A percentile compares a stretch with the other conserved stretches of the same genome.
Conservation (phyloP, 2,888 invertebrate genomes). For the Pantelozetes paolii region DNA sequence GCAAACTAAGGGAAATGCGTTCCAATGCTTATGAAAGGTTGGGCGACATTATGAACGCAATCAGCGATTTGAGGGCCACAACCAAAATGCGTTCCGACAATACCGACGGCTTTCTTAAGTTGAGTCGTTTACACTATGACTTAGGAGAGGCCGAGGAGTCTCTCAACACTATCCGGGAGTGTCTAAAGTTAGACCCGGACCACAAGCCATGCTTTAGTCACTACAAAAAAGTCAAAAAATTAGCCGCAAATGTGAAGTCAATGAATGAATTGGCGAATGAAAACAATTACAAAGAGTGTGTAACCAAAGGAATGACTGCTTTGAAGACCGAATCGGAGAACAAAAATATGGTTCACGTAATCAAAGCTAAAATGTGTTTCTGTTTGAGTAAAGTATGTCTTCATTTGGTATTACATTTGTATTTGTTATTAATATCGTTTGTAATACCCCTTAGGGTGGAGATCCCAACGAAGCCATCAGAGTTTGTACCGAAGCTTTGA, state of each 20-base stretch:
- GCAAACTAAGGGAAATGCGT: constrained; percentile 72
- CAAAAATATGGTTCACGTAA: constrained; percentile 63
- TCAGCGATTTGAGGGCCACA: constrained; percentile 81
- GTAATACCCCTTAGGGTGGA: constrained; percentile 59
- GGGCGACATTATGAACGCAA: constrained; percentile 77
- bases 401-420: too few relatives aligned
- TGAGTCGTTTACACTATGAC: constrained; percentile 79
- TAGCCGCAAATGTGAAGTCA: constrained; percentile 68
- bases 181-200: constrained; percentile 93
- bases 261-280: constrained; percentile 57
- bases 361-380: constrained; percentile 71
- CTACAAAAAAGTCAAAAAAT: constrained; percentile 91
- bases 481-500: constrained; percentile 73
- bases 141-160: constrained; percentile 88
- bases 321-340: constrained; percentile 66
- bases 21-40: constrained; percentile 75
- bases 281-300: constrained; percentile 65
- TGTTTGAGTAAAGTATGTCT: constrained; percentile 59
- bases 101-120: constrained; percentile 74
- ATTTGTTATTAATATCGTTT: not conserved
- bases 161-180: constrained; percentile 88
- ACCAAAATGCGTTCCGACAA: constrained; percentile 88
- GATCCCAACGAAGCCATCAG: constrained; percentile 67
- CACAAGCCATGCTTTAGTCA: constrained; percentile 92
- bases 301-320: constrained; percentile 62